Conservation (phyloP, 2,888 invertebrate genomes). For the Panzeria rudis region DNA sequence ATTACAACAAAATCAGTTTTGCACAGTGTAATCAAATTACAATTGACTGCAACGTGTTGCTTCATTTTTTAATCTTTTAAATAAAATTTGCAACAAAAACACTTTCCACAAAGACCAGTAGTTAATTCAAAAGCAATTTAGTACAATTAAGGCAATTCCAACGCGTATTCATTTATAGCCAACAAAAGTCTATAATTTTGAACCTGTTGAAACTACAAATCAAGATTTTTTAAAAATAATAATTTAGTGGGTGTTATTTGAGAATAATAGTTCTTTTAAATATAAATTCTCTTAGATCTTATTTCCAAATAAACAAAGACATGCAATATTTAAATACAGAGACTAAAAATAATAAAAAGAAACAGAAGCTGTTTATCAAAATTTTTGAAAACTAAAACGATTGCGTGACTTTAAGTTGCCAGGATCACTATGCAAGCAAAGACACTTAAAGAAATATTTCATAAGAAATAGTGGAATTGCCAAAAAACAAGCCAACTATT, state of each 20-base stretch:
- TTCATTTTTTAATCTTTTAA: background rate
- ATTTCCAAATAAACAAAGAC: slow-evolving; percentile 47
- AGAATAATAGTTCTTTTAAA: background rate
- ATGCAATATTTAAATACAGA: slow-evolving; percentile 56
- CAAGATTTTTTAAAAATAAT: slow-evolving; percentile 15
- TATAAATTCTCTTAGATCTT: background rate
- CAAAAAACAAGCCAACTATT: background rate
- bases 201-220: slow-evolving; percentile 42
- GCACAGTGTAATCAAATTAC: no score
- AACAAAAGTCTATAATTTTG: slow-evolving; percentile 49
- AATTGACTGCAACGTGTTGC: background rate
- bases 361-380: slow-evolving; percentile 46
- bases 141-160: slow-evolving; percentile 12
- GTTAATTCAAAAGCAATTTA: slow-evolving; percentile 14
- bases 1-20: no score
- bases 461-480: background rate
- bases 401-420: slow-evolving; percentile 58
- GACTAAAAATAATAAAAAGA: background rate
- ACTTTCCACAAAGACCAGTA: slow-evolving; percentile 32
- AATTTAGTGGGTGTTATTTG: slow-evolving; percentile 60
- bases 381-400: background rate
- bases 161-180: slow-evolving; percentile 5
- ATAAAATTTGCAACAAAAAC: background rate
- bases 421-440: slow-evolving; percentile 19
- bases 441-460: background rate